Evolutionary conservation across 2,113 vertebrate species (phyloP).

Genomic region (Vulpes vulpes): DNA sequence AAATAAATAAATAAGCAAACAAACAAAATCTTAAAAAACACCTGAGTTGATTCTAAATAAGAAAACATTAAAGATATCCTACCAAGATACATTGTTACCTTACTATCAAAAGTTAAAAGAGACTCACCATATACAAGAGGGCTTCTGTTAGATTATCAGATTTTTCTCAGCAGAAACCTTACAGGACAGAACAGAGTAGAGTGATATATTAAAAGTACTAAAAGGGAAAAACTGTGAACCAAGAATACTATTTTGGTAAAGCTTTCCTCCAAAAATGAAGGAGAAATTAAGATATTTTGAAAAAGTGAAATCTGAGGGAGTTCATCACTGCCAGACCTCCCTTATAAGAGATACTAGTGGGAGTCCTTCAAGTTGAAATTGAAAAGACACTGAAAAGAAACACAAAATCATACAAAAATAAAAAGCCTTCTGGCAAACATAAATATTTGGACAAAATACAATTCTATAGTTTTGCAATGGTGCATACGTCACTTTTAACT

Average conservation of each 20-base stretch:
- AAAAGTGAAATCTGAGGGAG: too few relatives aligned
- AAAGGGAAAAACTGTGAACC: neutral
- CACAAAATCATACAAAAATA: neutral
- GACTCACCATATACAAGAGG: neutral
- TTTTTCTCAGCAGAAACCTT: neutral
- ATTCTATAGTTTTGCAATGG: neutral
- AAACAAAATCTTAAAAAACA: neutral
- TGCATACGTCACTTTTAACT: too few relatives aligned
- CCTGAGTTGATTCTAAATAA: neutral
- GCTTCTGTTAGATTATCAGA: neutral
- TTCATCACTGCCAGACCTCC: too few relatives aligned
- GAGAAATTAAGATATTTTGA: too few relatives aligned
- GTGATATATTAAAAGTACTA: neutral
- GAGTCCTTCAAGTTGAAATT: too few relatives aligned
- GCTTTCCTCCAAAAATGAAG: neutral
- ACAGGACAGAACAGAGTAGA: neutral
- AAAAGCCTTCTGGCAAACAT: neutral
- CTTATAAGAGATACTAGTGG: too few relatives aligned
- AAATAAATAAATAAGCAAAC: too few relatives aligned
- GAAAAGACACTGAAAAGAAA: neutral
- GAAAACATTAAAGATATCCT: neutral
- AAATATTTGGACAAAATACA: neutral
- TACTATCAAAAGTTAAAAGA: neutral
- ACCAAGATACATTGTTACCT: neutral
- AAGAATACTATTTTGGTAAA: neutral